Conservation (phyloP, 1,140 invertebrate genomes). For the Atta cephalotes region DNA sequence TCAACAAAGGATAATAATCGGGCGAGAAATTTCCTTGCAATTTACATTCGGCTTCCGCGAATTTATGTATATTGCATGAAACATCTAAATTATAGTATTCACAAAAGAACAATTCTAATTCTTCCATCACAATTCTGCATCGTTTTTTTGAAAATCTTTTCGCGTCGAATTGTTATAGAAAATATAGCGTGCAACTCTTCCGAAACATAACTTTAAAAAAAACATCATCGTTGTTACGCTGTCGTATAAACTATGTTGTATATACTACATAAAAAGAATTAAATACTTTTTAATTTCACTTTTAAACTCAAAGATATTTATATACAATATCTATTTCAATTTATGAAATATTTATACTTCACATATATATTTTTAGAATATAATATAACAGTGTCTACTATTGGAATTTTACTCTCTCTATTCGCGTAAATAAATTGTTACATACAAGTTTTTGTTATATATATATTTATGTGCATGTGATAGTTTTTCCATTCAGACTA, state of each 20-base stretch:
- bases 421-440: constrained; percentile 18
- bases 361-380: neutral
- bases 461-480: neutral
- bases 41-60: neutral
- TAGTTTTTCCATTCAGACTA: constrained; percentile 10
- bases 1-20: constrained; percentile 10
- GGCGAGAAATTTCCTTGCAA: constrained; percentile 1
- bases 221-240: neutral
- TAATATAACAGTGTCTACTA: too few relatives aligned
- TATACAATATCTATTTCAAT: neutral
- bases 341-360: too few relatives aligned
- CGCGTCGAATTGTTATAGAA: neutral
- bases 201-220: neutral
- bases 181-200: neutral
- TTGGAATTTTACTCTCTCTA: neutral
- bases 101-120: constrained; percentile 11
- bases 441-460: neutral
- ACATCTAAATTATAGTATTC: neutral
- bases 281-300: neutral
- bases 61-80: neutral
- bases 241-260: neutral
- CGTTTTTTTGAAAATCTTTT: neutral
- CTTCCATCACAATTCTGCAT: neutral
- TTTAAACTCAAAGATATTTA: constrained; percentile 6
- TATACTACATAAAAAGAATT: neutral